These are phyloP conservation scores for Cryptus armator DNA, from an alignment of 2,888 invertebrate species.

Conservation along the genomic window DNA sequence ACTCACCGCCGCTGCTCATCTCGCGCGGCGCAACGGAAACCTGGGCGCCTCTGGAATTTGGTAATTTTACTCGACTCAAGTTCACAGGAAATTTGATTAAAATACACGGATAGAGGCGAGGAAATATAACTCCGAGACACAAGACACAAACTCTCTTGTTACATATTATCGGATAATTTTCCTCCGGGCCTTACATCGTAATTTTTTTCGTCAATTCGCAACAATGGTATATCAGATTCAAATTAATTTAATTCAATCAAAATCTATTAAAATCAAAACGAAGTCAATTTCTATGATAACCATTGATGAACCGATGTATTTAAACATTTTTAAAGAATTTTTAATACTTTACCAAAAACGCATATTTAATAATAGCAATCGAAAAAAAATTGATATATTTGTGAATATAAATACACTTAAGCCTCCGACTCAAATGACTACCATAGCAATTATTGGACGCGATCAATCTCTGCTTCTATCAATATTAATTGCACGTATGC, in stretches of 20 bases:
- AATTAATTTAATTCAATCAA: neutral
- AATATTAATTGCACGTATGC: neutral
- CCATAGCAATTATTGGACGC: no score
- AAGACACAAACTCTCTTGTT: neutral
- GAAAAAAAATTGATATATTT: no score
- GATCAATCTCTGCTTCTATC: no score
- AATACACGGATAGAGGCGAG: slow-evolving; percentile 3
- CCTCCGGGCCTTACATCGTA: neutral
- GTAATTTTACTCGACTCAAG: slow-evolving; percentile 31
- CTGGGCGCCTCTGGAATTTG: slow-evolving; percentile 21
- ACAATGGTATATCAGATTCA: neutral
- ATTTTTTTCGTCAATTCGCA: neutral
- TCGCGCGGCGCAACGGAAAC: slow-evolving; percentile 15
- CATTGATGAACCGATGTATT: neutral
- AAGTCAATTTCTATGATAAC: neutral
- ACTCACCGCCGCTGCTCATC: slow-evolving; percentile 12
- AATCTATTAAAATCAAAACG: neutral
- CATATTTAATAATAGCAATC: no score
- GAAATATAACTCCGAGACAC: neutral
- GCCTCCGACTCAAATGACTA: no score
- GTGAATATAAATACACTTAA: no score
- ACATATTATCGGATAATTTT: neutral
- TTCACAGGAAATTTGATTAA: slow-evolving; percentile 26
- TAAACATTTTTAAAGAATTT: neutral
- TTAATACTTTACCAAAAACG: neutral